These are phyloP conservation scores for Agelas oroides DNA, from an alignment of 37 sponge, comb jelly and placozoan genomes.

Conservation along the genomic window DNA sequence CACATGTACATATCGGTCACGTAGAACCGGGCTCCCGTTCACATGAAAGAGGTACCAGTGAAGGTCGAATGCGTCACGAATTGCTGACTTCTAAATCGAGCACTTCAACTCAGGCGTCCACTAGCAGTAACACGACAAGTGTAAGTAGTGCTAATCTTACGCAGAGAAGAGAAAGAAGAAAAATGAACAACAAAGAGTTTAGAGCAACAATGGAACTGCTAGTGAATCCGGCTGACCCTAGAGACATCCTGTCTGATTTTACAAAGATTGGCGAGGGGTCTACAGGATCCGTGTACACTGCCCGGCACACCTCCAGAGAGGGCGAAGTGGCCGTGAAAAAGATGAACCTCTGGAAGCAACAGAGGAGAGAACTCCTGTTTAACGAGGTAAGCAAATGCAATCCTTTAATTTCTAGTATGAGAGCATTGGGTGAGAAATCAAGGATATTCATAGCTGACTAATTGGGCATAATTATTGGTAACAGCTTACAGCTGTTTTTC, in stretches of 20 bases:
- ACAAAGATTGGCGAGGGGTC: slow-evolving; percentile 88
- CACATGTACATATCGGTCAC: too few relatives aligned
- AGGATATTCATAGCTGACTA: too few relatives aligned
- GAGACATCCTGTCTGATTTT: slow-evolving; percentile 31
- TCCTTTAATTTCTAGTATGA: too few relatives aligned
- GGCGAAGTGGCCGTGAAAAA: slow-evolving; percentile 85
- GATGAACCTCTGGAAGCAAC: slow-evolving; percentile 93
- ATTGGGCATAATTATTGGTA: too few relatives aligned
- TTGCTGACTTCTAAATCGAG: not conserved
- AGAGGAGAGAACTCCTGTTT: slow-evolving; percentile 91
- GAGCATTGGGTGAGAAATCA: too few relatives aligned
- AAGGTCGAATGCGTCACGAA: too few relatives aligned
- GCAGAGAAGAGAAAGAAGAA: slow-evolving; percentile 9
- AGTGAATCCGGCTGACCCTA: slow-evolving; percentile 56
- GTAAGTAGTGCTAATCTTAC: too few relatives aligned
- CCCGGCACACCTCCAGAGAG: slow-evolving; percentile 49
- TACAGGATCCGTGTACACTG: slow-evolving; percentile 85
- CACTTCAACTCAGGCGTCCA: not conserved
- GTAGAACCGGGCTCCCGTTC: too few relatives aligned
- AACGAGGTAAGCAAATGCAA: slow-evolving; percentile 84
- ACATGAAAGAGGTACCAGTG: too few relatives aligned
- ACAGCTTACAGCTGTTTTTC: too few relatives aligned
- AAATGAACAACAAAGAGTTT: slow-evolving; percentile 59
- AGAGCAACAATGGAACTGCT: slow-evolving; percentile 40
- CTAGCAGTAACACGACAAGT: not conserved